phyloP scores from a whole-genome alignment of 2,888 invertebrate species.

The Cephus pygmeus region DNA sequence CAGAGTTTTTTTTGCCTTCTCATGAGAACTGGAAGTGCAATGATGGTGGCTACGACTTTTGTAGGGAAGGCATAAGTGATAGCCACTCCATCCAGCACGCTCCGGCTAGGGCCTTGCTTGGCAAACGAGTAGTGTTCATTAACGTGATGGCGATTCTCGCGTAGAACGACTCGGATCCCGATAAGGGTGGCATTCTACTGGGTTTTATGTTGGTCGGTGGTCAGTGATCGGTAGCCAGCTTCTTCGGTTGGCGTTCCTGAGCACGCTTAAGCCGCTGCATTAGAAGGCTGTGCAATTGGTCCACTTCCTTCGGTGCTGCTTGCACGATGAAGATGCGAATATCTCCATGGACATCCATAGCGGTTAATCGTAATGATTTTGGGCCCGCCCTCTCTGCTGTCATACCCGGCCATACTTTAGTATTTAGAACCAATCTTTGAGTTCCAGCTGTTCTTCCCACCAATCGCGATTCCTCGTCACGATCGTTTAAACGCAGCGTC shows the following conservation, averaged over 20 bases:
- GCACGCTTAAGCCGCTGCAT: conserved; percentile 70
- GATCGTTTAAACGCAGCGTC: conserved; percentile 82
- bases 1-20: not conserved
- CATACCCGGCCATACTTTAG: conserved; percentile 95
- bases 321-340: conserved; percentile 87
- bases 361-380: conserved; percentile 89
- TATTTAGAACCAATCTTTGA: conserved; percentile 89
- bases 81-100: conserved; percentile 34
- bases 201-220: conserved; percentile 28
- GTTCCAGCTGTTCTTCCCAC: conserved; percentile 92
- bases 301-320: conserved; percentile 78
- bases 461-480: conserved; percentile 78
- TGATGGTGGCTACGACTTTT: conserved; percentile 22
- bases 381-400: conserved; percentile 87
- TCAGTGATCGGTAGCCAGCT: conserved; percentile 60
- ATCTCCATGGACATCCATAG: conserved; percentile 83
- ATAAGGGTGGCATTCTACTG: conserved; percentile 9
- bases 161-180: conserved; percentile 1
- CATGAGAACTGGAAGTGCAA: conserved; percentile 9
- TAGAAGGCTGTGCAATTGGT: conserved; percentile 74
- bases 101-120: conserved; percentile 29
- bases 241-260: conserved; percentile 60
- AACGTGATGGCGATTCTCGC: conserved; percentile 25
- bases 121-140: conserved; percentile 26
- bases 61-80: conserved; percentile 37